A percentile compares a stretch with the other conserved stretches of the same genome.
Conservation (phyloP, 2,888 invertebrate genomes). For the Zeuzera pyrina region DNA sequence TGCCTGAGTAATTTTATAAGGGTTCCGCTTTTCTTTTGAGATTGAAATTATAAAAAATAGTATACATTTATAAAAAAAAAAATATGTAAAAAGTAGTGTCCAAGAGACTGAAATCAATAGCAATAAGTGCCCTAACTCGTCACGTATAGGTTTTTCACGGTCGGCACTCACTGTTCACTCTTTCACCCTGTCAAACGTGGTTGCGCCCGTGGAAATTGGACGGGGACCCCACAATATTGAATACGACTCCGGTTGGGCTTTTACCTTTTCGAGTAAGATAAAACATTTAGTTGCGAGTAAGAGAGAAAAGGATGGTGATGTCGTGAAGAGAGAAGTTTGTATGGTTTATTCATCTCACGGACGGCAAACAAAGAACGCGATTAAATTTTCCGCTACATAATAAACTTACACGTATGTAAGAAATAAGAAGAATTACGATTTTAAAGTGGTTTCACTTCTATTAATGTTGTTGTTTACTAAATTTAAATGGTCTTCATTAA, state of each 20-base stretch:
- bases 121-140: too few species aligned
- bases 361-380: constrained; percentile 51
- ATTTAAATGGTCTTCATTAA: too few species aligned
- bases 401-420: constrained; percentile 40
- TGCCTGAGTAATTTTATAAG: too few species aligned
- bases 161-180: constrained; percentile 16
- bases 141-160: not conserved
- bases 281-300: constrained; percentile 19
- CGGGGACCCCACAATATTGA: constrained; percentile 33
- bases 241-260: constrained; percentile 32
- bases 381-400: constrained; percentile 65
- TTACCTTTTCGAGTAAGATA: constrained; percentile 28
- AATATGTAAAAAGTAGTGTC: too few species aligned
- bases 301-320: constrained; percentile 25
- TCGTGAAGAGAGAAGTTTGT: constrained; percentile 24
- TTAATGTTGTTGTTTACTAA: not conserved
- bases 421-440: constrained; percentile 26
- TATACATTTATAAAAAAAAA: too few species aligned
- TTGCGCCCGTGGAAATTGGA: constrained; percentile 36
- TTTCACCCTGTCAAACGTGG: constrained; percentile 35
- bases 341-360: constrained; percentile 61
- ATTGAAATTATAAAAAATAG: too few species aligned
- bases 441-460: constrained; percentile 1
- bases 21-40: too few species aligned
- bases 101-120: too few species aligned